phyloP scores from a whole-genome alignment of 2,113 vertebrate genomes.

The Alethe diademata region DNA sequence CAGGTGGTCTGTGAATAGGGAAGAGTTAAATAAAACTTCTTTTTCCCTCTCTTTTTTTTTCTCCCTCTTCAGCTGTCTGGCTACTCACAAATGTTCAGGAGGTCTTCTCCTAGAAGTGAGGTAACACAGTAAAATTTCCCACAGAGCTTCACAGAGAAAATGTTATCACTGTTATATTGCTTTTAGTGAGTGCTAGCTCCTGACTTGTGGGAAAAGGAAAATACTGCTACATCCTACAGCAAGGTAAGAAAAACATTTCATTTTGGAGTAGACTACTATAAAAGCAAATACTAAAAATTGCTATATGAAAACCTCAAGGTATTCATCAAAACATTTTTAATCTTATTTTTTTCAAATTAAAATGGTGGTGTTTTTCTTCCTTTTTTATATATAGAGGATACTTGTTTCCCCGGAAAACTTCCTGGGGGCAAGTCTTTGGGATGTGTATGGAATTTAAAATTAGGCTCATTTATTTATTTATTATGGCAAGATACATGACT shows the following conservation, averaged over 20 bases:
- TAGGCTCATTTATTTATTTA: not conserved
- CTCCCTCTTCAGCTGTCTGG: not conserved
- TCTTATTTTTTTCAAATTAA: not conserved
- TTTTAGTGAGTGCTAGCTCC: not conserved
- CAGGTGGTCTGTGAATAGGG: not conserved
- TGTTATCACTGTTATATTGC: not conserved
- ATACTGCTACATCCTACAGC: not conserved
- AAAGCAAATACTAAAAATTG: conserved; percentile 30
- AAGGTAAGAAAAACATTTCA: not conserved
- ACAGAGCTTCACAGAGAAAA: not conserved
- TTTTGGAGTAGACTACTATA: not conserved
- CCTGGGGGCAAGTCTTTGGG: not conserved
- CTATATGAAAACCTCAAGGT: not conserved
- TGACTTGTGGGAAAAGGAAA: conserved; percentile 10
- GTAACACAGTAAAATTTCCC: not conserved
- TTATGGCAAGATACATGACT: not conserved
- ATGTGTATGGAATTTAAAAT: not conserved
- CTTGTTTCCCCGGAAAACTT: not conserved
- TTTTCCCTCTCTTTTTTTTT: rapidly evolving
- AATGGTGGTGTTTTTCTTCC: not conserved
- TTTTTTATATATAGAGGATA: not conserved
- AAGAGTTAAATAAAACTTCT: not conserved
- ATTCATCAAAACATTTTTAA: not conserved
- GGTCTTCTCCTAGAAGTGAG: not conserved
- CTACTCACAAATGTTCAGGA: not conserved